phyloP scores from a whole-genome alignment of 2,888 invertebrate species.

The Pinctada fucata region DNA sequence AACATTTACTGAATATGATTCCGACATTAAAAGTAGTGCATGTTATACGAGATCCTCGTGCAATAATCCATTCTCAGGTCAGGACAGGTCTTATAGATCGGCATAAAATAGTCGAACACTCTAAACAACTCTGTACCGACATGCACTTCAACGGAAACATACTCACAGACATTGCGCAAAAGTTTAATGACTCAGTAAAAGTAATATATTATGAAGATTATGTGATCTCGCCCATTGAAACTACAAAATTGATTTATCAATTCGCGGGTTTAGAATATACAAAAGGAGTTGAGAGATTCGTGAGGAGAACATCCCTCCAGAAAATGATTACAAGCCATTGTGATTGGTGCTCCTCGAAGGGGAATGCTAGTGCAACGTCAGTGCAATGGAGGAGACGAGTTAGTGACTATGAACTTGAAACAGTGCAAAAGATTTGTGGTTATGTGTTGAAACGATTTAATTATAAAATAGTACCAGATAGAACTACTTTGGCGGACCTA shows the following conservation, averaged over 20 bases:
- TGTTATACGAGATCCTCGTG: constrained; percentile 17
- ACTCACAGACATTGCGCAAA: neutral
- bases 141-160: neutral
- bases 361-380: neutral
- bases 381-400: neutral
- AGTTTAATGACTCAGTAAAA: neutral
- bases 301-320: neutral
- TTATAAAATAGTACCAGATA: neutral
- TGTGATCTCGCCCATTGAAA: neutral
- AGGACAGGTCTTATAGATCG: neutral
- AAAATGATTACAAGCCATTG: neutral
- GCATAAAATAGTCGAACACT: neutral
- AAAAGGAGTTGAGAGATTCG: neutral
- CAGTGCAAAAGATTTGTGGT: neutral
- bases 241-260: neutral
- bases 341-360: neutral
- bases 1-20: constrained; percentile 5
- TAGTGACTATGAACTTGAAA: neutral
- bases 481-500: neutral
- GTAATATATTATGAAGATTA: neutral
- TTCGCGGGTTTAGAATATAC: neutral
- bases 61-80: constrained; percentile 4
- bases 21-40: constrained; percentile 10
- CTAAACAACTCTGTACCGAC: neutral
- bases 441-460: neutral